A percentile compares a stretch with the other conserved stretches of the same genome.
phyloP scores from a whole-genome alignment of 2,888 invertebrate genomes.

The Oasisia sp. region DNA sequence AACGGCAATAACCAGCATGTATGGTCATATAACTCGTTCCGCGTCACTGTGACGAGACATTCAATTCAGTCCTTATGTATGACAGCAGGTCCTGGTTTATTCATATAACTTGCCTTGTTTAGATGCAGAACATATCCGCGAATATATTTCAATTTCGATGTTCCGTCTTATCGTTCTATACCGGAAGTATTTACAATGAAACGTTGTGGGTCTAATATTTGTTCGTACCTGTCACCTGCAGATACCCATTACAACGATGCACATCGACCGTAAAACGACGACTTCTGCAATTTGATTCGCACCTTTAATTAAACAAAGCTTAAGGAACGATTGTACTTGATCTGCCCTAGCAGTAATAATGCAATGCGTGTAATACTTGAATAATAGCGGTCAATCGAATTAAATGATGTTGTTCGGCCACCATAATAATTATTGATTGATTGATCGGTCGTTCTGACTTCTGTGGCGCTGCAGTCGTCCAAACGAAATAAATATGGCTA shows the following conservation, averaged over 20 bases:
- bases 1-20: not conserved
- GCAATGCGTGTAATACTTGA: not conserved
- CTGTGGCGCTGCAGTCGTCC: not conserved
- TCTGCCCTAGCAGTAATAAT: not conserved
- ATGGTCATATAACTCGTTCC: not conserved
- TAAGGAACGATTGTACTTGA: not conserved
- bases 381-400: not conserved
- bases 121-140: not conserved
- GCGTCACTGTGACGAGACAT: not conserved
- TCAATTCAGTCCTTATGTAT: not conserved
- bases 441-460: not conserved
- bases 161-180: not conserved
- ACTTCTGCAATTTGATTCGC: not conserved
- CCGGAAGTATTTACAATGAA: conserved; percentile 17
- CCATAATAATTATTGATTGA: conserved; percentile 17
- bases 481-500: conserved; percentile 22
- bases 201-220: not conserved
- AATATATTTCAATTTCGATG: not conserved
- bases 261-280: not conserved
- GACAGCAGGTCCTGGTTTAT: not conserved
- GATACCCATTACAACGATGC: not conserved
- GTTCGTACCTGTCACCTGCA: not conserved
- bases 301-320: not conserved
- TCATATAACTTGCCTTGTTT: not conserved
- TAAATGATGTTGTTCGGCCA: conserved; percentile 18